Conservation (phyloP, 2,797 vertebrate genomes). For the Gymnoscopelus braueri region DNA sequence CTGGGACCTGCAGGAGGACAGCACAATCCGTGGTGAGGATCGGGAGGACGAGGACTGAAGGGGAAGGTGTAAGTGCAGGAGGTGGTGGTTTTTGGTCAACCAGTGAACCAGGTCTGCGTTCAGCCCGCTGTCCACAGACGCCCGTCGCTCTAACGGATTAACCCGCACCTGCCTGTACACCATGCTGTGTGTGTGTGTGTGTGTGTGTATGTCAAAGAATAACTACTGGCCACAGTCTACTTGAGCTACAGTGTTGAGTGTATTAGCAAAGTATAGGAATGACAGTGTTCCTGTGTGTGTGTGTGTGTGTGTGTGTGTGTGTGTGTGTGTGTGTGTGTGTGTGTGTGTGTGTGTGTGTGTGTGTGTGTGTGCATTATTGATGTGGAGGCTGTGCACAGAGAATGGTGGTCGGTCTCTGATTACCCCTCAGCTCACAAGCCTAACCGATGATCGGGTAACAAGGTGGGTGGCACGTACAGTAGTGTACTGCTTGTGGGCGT, state of each 20-base stretch:
- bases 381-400: not conserved
- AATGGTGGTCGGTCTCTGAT: not conserved
- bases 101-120: not conserved
- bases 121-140: not conserved
- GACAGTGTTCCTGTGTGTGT: not conserved
- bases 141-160: too few species aligned
- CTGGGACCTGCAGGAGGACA: slow-evolving; percentile 84
- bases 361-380: slow-evolving; percentile 26
- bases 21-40: not conserved
- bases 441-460: slow-evolving; percentile 2
- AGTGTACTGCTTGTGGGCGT: not conserved
- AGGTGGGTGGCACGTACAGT: too few species aligned
- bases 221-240: too few species aligned
- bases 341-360: slow-evolving; percentile 12
- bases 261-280: too few species aligned
- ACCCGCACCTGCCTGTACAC: not conserved
- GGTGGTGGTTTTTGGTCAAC: not conserved
- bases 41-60: slow-evolving; percentile 17
- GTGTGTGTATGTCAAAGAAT: too few species aligned
- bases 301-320: slow-evolving; percentile 7
- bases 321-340: slow-evolving; percentile 5
- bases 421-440: not conserved
- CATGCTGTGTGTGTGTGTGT: slow-evolving; percentile 12
- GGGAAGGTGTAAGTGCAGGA: not conserved
- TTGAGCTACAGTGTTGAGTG: too few species aligned